phyloP scores from a whole-genome alignment of 1,140 invertebrate species.

The Oppia nitens region DNA sequence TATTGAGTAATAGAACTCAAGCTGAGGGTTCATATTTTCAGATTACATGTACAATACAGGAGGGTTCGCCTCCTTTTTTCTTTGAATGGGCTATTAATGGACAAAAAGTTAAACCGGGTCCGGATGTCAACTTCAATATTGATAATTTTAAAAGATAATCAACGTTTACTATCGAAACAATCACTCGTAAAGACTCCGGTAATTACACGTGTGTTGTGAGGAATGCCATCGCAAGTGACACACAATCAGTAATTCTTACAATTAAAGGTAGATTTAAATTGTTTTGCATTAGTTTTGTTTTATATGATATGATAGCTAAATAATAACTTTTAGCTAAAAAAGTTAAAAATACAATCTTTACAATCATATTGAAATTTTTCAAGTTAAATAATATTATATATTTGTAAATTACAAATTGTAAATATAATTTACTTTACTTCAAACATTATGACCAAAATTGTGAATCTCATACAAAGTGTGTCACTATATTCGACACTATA shows the following conservation, averaged over 20 bases:
- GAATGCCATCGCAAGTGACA: constrained; percentile 44
- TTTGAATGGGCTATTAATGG: constrained; percentile 15
- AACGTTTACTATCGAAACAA: constrained; percentile 28
- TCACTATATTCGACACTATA: too few relatives aligned
- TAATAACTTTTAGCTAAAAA: too few relatives aligned
- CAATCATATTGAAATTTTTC: too few relatives aligned
- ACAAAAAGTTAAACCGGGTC: background rate
- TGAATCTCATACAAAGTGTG: too few relatives aligned
- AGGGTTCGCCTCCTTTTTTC: constrained; percentile 1
- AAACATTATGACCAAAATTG: too few relatives aligned
- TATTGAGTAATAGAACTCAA: constrained; percentile 4
- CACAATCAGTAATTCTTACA: constrained; percentile 35
- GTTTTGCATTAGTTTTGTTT: background rate
- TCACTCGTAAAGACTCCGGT: constrained; percentile 39
- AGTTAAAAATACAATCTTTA: too few relatives aligned
- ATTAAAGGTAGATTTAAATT: constrained; percentile 13
- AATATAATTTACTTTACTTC: too few relatives aligned
- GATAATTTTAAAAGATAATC: constrained; percentile 12
- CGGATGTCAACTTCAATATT: background rate
- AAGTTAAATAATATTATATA: too few relatives aligned
- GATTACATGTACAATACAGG: background rate
- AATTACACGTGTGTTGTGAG: constrained; percentile 54
- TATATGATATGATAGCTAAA: too few relatives aligned
- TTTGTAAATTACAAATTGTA: too few relatives aligned
- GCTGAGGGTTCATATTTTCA: constrained; percentile 6